Base-by-base conservation (phyloP, 2,888 invertebrate genomes). In the Orgyia antiqua region DNA sequence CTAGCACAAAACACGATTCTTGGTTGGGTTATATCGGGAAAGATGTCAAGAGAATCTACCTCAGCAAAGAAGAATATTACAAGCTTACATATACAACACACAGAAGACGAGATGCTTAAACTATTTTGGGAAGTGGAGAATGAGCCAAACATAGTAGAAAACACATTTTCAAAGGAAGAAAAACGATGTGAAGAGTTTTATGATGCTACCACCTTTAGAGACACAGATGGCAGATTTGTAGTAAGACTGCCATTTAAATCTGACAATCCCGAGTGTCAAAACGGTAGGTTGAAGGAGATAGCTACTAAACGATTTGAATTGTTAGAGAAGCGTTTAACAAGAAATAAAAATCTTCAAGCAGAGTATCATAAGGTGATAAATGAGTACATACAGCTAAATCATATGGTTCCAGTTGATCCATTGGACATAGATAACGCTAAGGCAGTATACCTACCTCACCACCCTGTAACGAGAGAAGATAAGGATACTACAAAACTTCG, bases 371-470 rank as follows among this genome's bases (percentile, higher is more conserved):
- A 21, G 6, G 21, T 21, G 1, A 3, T 29, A 5, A 1, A 13
- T 3, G 29, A 23, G 10, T 29, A 29, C 10, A 13, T 21, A n/a
- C 9, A 2, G 0, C 9, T 7, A n/a, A 20, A 20, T 1, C 21
- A 29, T 10, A 29, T 21, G 30, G 35, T 48, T 21, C 33, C 42
- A 12, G 18, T 36, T 8, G 41, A 56, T 29, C 2, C 11, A 7
- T 4, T 3, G 5, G 24, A 24, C 2, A 19, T 36, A 21, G 17
- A 39, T 8, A 21, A 28, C 3, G 3, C 23, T 6, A 25, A 24
- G 12, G 24, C 28, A 10, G 20, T 31, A 0, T 39, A 39, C 9
- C 13, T 39, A 4, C 38, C 38, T 4, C 31, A 39, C 8, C 37
- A 37, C 7, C 24, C 32, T 17, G 36, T 29, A 4, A 11, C 33